Evolutionary conservation across 2,113 vertebrate genomes (phyloP), one percentile per base, ranked within the genome.

Genomic region (Hydrolagus affinis): DNA sequence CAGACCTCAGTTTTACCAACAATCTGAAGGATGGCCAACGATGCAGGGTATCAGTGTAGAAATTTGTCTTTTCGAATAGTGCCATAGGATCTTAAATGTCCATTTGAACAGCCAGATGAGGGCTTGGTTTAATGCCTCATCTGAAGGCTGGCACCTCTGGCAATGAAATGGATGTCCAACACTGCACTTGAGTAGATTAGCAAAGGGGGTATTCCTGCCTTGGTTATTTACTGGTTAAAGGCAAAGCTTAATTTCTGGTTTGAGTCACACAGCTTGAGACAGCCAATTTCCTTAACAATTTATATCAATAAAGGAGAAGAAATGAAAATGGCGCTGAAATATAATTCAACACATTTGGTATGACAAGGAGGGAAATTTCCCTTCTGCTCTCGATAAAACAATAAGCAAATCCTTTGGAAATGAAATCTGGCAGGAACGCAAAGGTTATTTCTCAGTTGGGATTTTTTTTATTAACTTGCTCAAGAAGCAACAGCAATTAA

Each of bases 261-360:
- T 89, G 32, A 87, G 86, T 89, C 17, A 60, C 85, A 75, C 72
- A 21, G 32, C 0, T 87, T 86, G 87, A 70, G 86, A 8, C 62
- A 88, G 57, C n/a, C 69, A 85, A 83, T 87, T 89, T 90, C 87
- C 25, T 87, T 86, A 60, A 57, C 70, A 87, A 86, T 90, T 86
- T 89, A 70, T 30, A 85, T 83, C 69, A 87, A 59, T 89, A 89
- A 6, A 74, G 88, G 76, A 86, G 23, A 88, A 64, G 1, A 88
- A 87, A 86, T 87, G 44, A 14, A 86, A 87, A 87, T 88, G 80
- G 85, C 21, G 86, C 9, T 86, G 68, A 86, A 70, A 86, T 76
- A 87, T 77, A 89, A 86, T 73, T 86, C 11, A 86, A 8, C 62
- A 28, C 68, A 78, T n/a, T 78, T 85, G 0, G 64, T 86, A 12